These are phyloP conservation scores for Diachrysia chrysitis DNA, from an alignment of 2,888 invertebrate genomes.

Conservation along the genomic window DNA sequence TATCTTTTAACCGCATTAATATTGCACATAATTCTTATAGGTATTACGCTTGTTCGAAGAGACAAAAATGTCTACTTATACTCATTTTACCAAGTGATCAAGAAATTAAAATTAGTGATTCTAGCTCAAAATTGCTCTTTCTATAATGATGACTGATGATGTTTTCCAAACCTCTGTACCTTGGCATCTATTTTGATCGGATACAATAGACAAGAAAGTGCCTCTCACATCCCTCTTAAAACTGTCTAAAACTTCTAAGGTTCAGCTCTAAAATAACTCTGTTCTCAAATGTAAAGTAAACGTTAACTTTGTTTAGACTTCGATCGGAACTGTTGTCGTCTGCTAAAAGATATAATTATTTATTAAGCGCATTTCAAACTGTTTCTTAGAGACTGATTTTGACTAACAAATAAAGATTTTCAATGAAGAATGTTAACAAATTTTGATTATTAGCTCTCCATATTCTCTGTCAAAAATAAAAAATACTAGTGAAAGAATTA, in stretches of 20 bases:
- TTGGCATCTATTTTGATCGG: too few species aligned
- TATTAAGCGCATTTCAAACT: neutral
- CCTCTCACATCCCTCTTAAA: neutral
- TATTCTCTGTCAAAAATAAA: too few species aligned
- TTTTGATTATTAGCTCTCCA: too few species aligned
- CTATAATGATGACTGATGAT: too few species aligned
- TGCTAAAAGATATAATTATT: neutral
- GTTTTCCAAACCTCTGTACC: too few species aligned
- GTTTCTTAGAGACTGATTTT: neutral
- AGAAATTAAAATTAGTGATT: too few species aligned
- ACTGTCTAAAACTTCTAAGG: neutral
- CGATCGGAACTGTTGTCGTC: neutral
- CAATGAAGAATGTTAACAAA: too few species aligned
- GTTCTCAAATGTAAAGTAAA: neutral
- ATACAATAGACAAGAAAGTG: neutral
- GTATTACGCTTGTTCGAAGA: too few species aligned
- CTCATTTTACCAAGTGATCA: too few species aligned
- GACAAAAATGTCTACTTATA: too few species aligned
- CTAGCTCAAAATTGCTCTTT: too few species aligned
- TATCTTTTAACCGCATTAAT: neutral
- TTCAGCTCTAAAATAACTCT: neutral
- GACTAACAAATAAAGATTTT: neutral
- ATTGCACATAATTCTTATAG: neutral
- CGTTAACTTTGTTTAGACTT: conserved; percentile 4
- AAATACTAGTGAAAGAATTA: too few species aligned